Percentiles rank a stretch among this genome's conserved stretches.
Evolutionary conservation across 2,113 vertebrate genomes (phyloP).

Genomic region (Aegotheles bennettii): DNA sequence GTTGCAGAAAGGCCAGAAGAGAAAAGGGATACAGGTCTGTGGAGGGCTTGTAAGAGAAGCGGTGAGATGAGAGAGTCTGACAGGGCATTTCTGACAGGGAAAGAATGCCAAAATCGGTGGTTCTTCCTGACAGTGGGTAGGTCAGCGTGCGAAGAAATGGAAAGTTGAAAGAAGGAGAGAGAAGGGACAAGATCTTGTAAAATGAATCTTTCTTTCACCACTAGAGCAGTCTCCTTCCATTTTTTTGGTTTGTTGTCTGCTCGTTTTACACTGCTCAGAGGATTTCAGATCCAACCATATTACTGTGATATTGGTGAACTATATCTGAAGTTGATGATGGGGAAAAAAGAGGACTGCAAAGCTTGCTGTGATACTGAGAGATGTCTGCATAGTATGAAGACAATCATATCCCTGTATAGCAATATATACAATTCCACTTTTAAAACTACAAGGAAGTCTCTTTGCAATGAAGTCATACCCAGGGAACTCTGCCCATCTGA

Average conservation of each 20-base stretch:
- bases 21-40: not conserved
- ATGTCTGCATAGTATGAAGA: not conserved
- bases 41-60: not conserved
- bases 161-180: not conserved
- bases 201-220: not conserved
- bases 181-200: not conserved
- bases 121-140: accelerated
- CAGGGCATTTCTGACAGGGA: not conserved
- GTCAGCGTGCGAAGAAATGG: accelerated
- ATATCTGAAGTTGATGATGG: not conserved
- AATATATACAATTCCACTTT: not conserved
- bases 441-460: not conserved
- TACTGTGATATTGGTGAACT: not conserved
- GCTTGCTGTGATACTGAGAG: not conserved
- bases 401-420: not conserved
- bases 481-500: not conserved
- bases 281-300: not conserved
- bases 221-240: not conserved
- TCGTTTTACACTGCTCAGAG: not conserved
- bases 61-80: accelerated
- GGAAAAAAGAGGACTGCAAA: not conserved
- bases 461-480: not conserved
- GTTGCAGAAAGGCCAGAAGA: not conserved
- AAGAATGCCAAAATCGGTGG: accelerated
- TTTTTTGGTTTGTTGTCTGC: not conserved